Evolutionary conservation across 2,113 vertebrate genomes (phyloP).

Genomic region (Alosa alosa): DNA sequence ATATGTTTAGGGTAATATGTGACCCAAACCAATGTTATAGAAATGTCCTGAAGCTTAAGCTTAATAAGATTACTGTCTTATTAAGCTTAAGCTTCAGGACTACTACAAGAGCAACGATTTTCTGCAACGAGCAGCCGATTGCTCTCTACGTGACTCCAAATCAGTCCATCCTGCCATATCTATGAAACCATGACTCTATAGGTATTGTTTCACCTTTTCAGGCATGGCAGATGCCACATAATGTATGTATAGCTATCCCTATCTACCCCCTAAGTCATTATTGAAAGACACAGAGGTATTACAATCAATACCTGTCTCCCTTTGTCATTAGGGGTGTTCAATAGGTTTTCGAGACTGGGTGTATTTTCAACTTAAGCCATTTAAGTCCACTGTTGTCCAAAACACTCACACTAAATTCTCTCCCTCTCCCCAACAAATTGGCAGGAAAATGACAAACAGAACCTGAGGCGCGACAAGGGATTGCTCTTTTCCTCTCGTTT

Average conservation of each 20-base stretch:
- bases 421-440: constrained; percentile 12
- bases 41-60: too few relatives aligned
- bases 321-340: background rate
- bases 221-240: background rate
- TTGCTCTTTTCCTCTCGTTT: background rate
- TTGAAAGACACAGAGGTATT: background rate
- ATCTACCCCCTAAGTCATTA: background rate
- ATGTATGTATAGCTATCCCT: background rate
- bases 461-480: background rate
- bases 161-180: too few relatives aligned
- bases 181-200: background rate
- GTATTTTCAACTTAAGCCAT: background rate
- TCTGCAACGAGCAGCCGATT: too few relatives aligned
- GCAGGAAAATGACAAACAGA: constrained; percentile 18
- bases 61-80: too few relatives aligned
- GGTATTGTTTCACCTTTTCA: background rate
- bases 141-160: too few relatives aligned
- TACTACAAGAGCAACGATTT: too few relatives aligned
- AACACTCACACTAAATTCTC: background rate
- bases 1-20: too few relatives aligned
- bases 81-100: too few relatives aligned
- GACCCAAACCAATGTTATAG: too few relatives aligned
- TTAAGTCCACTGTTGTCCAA: constrained; percentile 12
- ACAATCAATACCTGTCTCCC: background rate
- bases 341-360: background rate